phyloP scores from a whole-genome alignment of 1,140 invertebrate species.

The Magallana angulata region DNA sequence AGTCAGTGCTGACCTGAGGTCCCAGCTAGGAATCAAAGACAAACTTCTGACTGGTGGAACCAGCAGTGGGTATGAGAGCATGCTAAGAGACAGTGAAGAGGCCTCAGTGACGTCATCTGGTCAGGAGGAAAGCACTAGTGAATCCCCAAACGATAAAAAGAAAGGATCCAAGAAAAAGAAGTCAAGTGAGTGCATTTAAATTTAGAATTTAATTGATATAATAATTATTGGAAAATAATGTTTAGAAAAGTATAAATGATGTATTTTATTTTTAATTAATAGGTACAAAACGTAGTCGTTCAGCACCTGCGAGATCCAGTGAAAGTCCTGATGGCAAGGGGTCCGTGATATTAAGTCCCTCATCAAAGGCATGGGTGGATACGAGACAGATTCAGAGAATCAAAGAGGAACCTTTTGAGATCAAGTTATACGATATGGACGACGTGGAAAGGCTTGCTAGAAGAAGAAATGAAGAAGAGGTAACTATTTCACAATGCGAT shows the following conservation, averaged over 20 bases:
- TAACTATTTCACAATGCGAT: conserved; percentile 3
- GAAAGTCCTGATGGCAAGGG: conserved; percentile 69
- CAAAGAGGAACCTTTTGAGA: conserved; percentile 75
- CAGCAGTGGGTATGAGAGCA: conserved; percentile 93
- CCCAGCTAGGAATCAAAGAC: conserved; percentile 67
- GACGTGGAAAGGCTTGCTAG: conserved; percentile 82
- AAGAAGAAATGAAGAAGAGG: conserved; percentile 79
- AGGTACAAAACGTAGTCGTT: conserved; percentile 75
- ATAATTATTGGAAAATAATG: no score
- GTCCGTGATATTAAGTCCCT: conserved; percentile 67
- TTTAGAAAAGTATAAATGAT: no score
- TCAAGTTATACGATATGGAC: conserved; percentile 81
- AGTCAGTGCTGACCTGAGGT: conserved; percentile 72
- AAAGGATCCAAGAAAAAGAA: conserved; percentile 72
- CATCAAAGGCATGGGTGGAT: conserved; percentile 74
- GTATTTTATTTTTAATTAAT: not conserved
- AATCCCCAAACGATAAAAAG: conserved; percentile 73
- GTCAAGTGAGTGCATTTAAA: conserved; percentile 65
- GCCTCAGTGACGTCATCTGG: conserved; percentile 82
- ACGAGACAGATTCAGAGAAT: conserved; percentile 67
- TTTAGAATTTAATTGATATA: not conserved
- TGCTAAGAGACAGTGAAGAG: conserved; percentile 86
- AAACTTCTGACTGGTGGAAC: conserved; percentile 80
- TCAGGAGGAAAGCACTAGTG: conserved; percentile 77
- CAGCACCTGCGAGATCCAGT: conserved; percentile 73